phyloP scores from a whole-genome alignment of 2,113 vertebrate species.

The Syrmaticus mikado region DNA sequence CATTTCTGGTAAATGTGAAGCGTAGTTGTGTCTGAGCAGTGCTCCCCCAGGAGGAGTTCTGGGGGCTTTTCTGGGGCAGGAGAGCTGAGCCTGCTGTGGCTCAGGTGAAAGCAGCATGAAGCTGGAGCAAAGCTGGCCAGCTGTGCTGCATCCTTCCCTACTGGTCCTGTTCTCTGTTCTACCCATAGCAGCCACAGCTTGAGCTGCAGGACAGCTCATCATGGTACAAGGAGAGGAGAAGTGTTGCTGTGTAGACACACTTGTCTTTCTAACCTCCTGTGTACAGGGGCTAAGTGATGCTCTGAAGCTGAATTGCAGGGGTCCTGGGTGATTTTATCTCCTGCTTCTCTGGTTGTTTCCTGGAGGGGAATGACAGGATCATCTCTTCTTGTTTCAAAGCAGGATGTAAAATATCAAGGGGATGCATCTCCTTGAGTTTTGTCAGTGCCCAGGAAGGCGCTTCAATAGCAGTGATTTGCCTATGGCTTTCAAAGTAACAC shows the following conservation, averaged over 20 bases:
- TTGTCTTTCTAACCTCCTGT: background rate
- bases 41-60: background rate
- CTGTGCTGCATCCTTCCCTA: background rate
- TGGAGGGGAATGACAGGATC: background rate
- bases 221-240: background rate
- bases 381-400: background rate
- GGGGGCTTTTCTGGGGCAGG: background rate
- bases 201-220: background rate
- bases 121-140: background rate
- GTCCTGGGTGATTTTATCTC: background rate
- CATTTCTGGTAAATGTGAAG: constrained; percentile 9
- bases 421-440: background rate
- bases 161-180: background rate
- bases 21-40: background rate
- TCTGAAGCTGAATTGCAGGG: background rate
- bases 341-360: background rate
- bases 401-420: background rate
- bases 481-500: background rate
- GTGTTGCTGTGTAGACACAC: accelerated
- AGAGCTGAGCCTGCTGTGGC: background rate
- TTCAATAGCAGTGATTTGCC: background rate
- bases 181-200: background rate
- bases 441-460: background rate
- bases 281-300: background rate
- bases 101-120: background rate